phyloP scores from a whole-genome alignment of 2,888 invertebrate species.

The Rhynchonema sp. region DNA sequence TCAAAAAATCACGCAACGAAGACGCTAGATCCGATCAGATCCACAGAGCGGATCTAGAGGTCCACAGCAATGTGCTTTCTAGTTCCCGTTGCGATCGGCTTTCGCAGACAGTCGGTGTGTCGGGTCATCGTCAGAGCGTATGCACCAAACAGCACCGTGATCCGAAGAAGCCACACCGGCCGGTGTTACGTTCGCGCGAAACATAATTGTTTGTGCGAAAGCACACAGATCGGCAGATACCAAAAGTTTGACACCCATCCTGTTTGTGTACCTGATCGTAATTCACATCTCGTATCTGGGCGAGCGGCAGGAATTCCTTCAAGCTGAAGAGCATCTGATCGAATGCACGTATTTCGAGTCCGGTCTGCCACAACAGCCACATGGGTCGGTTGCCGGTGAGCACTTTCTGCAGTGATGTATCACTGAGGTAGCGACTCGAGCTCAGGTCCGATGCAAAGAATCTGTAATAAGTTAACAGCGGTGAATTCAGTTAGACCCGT shows the following conservation, averaged over 20 bases:
- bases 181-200: too few relatives aligned
- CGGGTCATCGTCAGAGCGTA: too few relatives aligned
- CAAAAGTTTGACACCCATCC: too few relatives aligned
- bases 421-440: neutral
- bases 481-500: too few relatives aligned
- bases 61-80: neutral
- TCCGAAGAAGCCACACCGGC: too few relatives aligned
- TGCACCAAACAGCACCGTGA: too few relatives aligned
- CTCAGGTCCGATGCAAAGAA: neutral
- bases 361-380: conserved; percentile 85
- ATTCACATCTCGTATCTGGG: conserved; percentile 18
- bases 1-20: too few relatives aligned
- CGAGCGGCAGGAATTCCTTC: conserved; percentile 45
- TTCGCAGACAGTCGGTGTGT: too few relatives aligned
- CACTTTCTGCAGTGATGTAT: neutral
- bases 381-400: conserved; percentile 32
- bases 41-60: too few relatives aligned
- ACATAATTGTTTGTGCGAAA: neutral
- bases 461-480: too few relatives aligned
- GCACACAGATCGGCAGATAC: neutral
- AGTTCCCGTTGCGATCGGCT: too few relatives aligned
- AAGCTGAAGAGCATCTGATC: conserved; percentile 58
- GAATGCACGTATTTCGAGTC: conserved; percentile 52
- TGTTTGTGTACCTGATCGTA: conserved; percentile 12
- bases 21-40: too few relatives aligned